phyloP scores from a whole-genome alignment of 1,140 invertebrate species.

The Meteorus sp. region DNA sequence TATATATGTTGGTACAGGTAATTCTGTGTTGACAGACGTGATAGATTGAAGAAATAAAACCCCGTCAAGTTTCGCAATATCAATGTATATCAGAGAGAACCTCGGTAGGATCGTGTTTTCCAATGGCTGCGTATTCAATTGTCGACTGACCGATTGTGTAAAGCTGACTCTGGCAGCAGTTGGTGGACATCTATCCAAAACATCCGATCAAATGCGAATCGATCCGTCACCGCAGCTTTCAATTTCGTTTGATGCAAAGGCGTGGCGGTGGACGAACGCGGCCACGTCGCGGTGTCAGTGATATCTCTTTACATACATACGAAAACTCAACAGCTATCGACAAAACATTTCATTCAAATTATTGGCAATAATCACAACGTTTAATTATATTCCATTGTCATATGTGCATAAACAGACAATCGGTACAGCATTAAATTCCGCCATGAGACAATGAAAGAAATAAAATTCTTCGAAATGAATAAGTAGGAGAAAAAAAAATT shows the following conservation, averaged over 20 bases:
- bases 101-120: not conserved
- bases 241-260: conserved; percentile 20
- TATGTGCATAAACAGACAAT: no score
- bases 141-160: conserved; percentile 1
- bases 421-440: not conserved
- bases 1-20: not conserved
- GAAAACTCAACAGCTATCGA: no score
- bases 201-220: conserved; percentile 25
- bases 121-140: not conserved
- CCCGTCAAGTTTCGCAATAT: no score
- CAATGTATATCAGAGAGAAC: no score
- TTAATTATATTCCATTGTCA: not conserved
- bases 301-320: no score
- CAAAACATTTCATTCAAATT: not conserved
- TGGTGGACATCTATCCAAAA: conserved; percentile 21
- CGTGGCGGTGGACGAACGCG: not conserved
- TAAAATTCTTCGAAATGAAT: not conserved
- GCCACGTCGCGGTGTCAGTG: not conserved
- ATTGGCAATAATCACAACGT: not conserved
- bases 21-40: no score
- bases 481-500: not conserved
- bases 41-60: no score
- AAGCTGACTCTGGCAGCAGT: conserved; percentile 24
- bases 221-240: conserved; percentile 28
- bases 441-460: not conserved